phyloP scores from a whole-genome alignment of 2,113 vertebrate genomes.

The Pollimyrus isidori region DNA sequence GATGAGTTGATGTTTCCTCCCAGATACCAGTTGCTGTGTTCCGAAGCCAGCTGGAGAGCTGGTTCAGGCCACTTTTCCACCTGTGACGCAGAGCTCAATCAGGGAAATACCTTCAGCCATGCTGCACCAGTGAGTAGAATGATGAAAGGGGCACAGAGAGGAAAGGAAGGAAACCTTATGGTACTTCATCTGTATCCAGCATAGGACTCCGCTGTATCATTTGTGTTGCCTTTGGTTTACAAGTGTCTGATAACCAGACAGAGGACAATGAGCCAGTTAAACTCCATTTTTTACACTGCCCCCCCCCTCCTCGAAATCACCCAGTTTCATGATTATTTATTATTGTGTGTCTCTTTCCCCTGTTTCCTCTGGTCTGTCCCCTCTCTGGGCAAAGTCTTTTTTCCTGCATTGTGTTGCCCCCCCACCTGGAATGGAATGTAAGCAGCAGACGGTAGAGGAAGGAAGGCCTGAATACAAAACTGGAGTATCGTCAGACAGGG shows the following conservation, averaged over 20 bases:
- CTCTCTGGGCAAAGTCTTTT: background rate
- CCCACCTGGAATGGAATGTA: constrained; percentile 15
- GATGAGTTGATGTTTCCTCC: background rate
- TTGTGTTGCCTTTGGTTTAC: background rate
- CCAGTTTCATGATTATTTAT: background rate
- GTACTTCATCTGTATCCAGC: background rate
- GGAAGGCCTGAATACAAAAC: constrained; percentile 11
- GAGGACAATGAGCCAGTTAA: background rate
- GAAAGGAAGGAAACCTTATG: background rate
- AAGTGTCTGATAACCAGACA: background rate
- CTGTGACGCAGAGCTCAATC: background rate
- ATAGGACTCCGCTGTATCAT: background rate
- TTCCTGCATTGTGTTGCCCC: background rate
- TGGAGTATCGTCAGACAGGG: background rate
- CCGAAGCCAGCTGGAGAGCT: background rate
- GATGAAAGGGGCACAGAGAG: background rate
- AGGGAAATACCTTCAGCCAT: background rate
- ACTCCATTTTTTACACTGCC: background rate
- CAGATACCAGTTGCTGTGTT: constrained; percentile 8
- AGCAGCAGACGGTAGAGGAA: background rate
- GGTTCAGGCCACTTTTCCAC: background rate
- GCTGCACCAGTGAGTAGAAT: background rate
- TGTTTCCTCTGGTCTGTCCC: background rate
- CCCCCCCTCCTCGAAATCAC: background rate
- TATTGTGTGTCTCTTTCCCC: background rate